A percentile compares a stretch with the other conserved stretches of the same genome.
Evolutionary conservation across 1,140 invertebrate species (phyloP).

Genomic region (Drosophila kanapiae): DNA sequence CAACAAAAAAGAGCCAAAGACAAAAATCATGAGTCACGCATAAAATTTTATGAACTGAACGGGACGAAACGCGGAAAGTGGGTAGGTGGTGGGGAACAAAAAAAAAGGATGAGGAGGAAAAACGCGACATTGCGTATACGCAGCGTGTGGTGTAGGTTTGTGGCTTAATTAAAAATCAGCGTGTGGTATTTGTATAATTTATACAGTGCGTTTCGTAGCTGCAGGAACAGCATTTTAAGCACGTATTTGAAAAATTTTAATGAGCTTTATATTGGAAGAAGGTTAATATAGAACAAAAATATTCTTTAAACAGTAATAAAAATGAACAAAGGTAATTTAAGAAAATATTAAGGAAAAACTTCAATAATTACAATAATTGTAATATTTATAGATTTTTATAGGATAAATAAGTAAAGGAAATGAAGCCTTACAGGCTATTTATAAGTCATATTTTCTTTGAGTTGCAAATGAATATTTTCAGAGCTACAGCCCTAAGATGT

Average conservation of each 20-base stretch:
- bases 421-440: too few species aligned
- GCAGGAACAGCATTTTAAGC: not conserved
- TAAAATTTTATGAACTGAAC: conserved; percentile 76
- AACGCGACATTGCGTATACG: conserved; percentile 58
- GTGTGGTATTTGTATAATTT: conserved; percentile 31
- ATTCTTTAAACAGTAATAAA: not conserved
- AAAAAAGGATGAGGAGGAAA: conserved; percentile 13
- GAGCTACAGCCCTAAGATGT: too few species aligned
- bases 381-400: not conserved
- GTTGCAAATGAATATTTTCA: too few species aligned
- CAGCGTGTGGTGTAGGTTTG: conserved; percentile 38
- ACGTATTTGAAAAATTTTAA: not conserved
- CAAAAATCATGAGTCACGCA: conserved; percentile 70
- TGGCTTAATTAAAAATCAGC: conserved; percentile 76
- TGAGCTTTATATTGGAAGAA: not conserved
- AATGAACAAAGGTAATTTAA: too few species aligned
- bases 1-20: conserved; percentile 63
- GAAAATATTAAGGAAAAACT: not conserved
- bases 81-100: not conserved
- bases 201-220: conserved; percentile 8
- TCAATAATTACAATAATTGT: not conserved
- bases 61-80: not conserved
- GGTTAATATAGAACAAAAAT: not conserved
- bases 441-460: too few species aligned
- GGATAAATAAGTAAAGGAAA: too few species aligned